Conservation (phyloP, 37 sponge, comb jelly and placozoan species). For the Halichondria panicea region DNA sequence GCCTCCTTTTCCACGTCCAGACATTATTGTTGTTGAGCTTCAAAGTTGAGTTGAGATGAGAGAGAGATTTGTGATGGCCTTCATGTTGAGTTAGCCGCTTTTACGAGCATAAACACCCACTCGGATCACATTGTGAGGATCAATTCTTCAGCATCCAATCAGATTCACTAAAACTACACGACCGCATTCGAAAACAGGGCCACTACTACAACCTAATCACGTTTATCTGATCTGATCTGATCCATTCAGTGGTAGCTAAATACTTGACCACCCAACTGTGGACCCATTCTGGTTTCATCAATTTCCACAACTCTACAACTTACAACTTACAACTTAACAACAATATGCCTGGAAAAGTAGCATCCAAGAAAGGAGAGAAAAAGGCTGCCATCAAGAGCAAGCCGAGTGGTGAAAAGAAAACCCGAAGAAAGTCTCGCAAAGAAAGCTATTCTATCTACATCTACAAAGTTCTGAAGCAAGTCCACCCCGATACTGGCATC, state of each 20-base stretch:
- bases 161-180: too few species aligned
- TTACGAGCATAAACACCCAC: not conserved
- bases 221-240: too few species aligned
- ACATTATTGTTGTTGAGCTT: too few species aligned
- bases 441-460: slow-evolving; percentile 96
- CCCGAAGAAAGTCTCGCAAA: slow-evolving; percentile 72
- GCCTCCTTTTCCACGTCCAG: slow-evolving; percentile 96
- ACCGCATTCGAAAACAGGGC: too few species aligned
- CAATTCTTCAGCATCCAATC: too few species aligned
- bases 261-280: too few species aligned
- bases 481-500: slow-evolving; percentile 96
- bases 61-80: not conserved
- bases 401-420: slow-evolving; percentile 49
- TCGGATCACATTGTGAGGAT: too few species aligned
- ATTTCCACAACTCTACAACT: not conserved
- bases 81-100: not conserved
- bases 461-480: slow-evolving; percentile 98
- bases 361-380: slow-evolving; percentile 68
- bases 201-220: too few species aligned
- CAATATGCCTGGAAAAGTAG: slow-evolving; percentile 59
- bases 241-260: too few species aligned
- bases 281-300: not conserved
- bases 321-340: too few species aligned
- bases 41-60: not conserved
- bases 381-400: slow-evolving; percentile 65